Base-by-base conservation (phyloP, 2,888 invertebrate species). In the Idaea biselata region DNA sequence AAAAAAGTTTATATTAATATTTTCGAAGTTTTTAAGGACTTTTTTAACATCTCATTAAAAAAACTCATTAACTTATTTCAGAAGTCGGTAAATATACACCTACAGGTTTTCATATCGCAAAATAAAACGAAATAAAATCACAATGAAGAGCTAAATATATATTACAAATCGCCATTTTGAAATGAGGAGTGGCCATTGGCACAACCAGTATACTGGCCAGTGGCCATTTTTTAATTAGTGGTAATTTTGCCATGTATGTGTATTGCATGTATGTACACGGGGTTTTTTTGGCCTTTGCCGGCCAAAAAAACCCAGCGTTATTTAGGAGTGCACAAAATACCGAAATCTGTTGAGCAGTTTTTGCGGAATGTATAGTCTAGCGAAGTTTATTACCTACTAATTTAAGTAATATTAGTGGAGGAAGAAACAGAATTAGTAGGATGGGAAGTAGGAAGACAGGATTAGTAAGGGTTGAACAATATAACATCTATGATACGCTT, bases 91-190 rank as follows among this genome's bases (percentile, higher is more conserved):
- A 67, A 72, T 66, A 76, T 70, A 75, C 71, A 60, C 73, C 77
- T 74, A 80, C 83, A 85, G 82, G 84, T 79, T 87, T 85, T 84
- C 78, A 78, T 79, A 25, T 25, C 25, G 25, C 25, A 64, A 81
- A 14, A 44, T 44, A 44, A 80, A 77, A 81, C 82, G 83, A 83
- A 81, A 83, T 64, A 60, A n/a, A 65, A 71, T 75, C 73, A 77
- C 74, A 74, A 64, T 72, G 14, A 44, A 44, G 44, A 44, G 44
- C 44, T 44, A 44, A 44, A 44, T 44, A 25, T 25, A 25, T 78
- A 81, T 71, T 72, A 78, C 60, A 77, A 73, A 60, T 72, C 74
- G 61, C 71, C 65, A 58, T 81, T 6, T 18, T 18, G 18, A 18
- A 44, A 55, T 57, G 25, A 25, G 57, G 57, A 8, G 18, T 25